Evolutionary conservation across 53 echinoderm and acorn worm genomes (phyloP), one percentile per base, ranked within the genome.

Genomic region (Glandiceps talaboti): DNA sequence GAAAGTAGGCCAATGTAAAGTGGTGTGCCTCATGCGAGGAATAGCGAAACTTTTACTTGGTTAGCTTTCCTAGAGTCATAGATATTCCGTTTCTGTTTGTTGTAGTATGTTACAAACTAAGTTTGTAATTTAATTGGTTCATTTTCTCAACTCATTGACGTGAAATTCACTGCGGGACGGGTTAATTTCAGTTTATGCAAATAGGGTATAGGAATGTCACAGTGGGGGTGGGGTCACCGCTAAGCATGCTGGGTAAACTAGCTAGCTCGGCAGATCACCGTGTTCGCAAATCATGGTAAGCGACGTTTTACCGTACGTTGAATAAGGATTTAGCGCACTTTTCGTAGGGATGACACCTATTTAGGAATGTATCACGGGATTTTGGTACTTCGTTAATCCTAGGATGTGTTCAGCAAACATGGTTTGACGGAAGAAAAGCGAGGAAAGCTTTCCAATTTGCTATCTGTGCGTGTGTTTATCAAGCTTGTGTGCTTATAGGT

Each of bases 191-290:
- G 20, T 12, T 45, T 45, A 45, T 45, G 64, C 64, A 45, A 45
- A 45, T 45, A 45, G 20, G 64, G 6, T 12, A 45, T 20, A 12
- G 64, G 64, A 45, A 45, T 45, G 64, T 45, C 64, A 45, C 64
- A 45, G 64, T 45, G 85, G 85, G 82, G 82, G 85, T 85, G 85
- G 85, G 82, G 85, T 85, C 85, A 85, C 74, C 85, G 85, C 33
- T 75, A 1, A 33, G 85, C 28, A 85, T 78, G 74, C 29, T 80
- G 85, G 85, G 80, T n/a, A n/a, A n/a, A n/a, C n/a, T n/a, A n/a
- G n/a, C n/a, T n/a, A n/a, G n/a, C n/a, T n/a, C 6, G 64, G 6
- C 64, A 45, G 64, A 45, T 6, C 64, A 20, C 64, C 64, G 6
- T 45, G 20, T 45, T 20, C 64, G 64, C 64, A 12, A 20, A 45